A percentile compares a stretch with the other conserved stretches of the same genome.
Evolutionary conservation across 1,140 invertebrate species (phyloP).

Genomic region (Nephotettix cincticeps): DNA sequence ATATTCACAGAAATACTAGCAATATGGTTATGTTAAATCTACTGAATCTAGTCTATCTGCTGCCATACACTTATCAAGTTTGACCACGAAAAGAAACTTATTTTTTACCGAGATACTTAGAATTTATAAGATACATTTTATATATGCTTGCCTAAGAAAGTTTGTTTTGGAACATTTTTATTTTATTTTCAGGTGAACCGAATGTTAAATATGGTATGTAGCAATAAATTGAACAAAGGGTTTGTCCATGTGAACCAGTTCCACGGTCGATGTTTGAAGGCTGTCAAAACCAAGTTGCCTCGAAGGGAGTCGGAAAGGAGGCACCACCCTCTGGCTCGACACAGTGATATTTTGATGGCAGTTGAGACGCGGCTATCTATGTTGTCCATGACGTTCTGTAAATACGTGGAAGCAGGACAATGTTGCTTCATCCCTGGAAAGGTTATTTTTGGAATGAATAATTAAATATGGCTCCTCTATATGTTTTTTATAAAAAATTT

Average conservation of each 20-base stretch:
- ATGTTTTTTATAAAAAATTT: too few species aligned
- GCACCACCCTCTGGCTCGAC: conserved; percentile 77
- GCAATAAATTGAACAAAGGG: conserved; percentile 74
- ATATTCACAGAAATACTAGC: not conserved
- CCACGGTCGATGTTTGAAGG: conserved; percentile 70
- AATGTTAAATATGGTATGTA: conserved; percentile 72
- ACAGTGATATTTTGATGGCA: conserved; percentile 86
- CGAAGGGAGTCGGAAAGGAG: conserved; percentile 85
- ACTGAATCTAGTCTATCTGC: not conserved
- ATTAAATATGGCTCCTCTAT: too few species aligned
- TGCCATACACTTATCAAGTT: conserved; percentile 8
- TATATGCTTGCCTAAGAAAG: not conserved
- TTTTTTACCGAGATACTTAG: too few species aligned
- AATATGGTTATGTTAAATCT: not conserved
- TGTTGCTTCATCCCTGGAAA: conserved; percentile 95
- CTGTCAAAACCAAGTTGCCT: conserved; percentile 80
- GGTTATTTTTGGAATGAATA: too few species aligned
- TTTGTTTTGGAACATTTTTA: conserved; percentile 28
- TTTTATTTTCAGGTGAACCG: conserved; percentile 69
- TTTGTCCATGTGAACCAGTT: conserved; percentile 77
- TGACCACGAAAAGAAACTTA: too few species aligned
- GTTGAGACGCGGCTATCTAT: conserved; percentile 90
- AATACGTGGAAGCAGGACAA: conserved; percentile 76
- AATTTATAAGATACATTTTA: not conserved
- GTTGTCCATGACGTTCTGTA: conserved; percentile 88